phyloP scores from a whole-genome alignment of 2,113 vertebrate species.

The Pseudonaja textilis region DNA sequence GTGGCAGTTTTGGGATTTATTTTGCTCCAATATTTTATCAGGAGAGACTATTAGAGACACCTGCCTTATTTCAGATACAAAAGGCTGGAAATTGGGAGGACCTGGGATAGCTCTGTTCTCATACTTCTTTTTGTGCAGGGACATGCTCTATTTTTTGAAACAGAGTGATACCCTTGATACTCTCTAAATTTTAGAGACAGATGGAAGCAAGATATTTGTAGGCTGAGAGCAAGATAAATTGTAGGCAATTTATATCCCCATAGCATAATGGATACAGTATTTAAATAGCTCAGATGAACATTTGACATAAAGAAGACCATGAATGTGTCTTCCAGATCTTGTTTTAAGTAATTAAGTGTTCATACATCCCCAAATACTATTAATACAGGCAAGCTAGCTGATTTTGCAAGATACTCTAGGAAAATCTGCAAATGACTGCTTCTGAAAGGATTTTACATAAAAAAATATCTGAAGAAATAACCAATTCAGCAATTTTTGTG shows the following conservation, averaged over 20 bases:
- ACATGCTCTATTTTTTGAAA: neutral
- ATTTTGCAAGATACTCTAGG: neutral
- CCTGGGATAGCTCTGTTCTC: neutral
- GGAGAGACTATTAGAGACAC: neutral
- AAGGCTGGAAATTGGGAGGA: neutral
- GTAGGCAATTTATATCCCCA: neutral
- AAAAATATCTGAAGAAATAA: neutral
- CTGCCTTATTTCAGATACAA: conserved; percentile 18
- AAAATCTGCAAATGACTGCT: neutral
- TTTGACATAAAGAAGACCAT: neutral
- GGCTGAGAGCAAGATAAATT: neutral
- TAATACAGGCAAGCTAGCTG: neutral
- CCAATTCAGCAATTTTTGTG: neutral
- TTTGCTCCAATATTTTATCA: conserved; percentile 26
- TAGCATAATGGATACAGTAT: neutral
- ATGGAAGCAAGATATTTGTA: neutral
- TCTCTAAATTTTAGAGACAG: neutral
- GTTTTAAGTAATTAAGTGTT: neutral
- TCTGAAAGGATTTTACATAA: neutral
- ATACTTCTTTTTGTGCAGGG: neutral
- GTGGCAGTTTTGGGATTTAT: conserved; percentile 43
- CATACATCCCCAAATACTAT: neutral
- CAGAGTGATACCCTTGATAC: neutral
- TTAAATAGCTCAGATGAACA: neutral
- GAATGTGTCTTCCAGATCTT: neutral